Conservation (phyloP, 2,888 invertebrate species). For the Elysia crispata region DNA sequence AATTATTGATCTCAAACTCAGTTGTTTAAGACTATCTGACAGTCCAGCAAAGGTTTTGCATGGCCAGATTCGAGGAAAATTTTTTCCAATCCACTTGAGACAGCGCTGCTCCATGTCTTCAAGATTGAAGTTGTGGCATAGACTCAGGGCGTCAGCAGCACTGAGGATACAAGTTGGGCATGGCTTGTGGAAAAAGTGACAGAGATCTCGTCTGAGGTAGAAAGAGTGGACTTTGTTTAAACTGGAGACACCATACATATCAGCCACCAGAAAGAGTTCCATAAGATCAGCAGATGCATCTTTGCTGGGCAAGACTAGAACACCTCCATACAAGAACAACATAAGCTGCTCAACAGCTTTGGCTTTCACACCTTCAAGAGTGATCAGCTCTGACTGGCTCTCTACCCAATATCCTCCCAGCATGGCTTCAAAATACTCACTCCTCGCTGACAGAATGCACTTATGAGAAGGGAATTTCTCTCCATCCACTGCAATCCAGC, state of each 20-base stretch:
- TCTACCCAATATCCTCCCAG: constrained; percentile 91
- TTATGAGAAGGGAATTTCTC: constrained; percentile 62
- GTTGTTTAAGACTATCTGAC: constrained; percentile 83
- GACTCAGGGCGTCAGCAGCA: constrained; percentile 90
- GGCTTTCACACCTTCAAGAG: constrained; percentile 83
- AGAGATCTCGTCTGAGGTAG: constrained; percentile 41
- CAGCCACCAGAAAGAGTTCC: constrained; percentile 40
- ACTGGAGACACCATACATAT: constrained; percentile 39
- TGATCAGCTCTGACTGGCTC: constrained; percentile 87
- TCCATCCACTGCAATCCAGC: constrained; percentile 57
- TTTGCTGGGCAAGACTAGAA: constrained; percentile 79
- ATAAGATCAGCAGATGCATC: neutral
- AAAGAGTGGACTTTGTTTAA: constrained; percentile 35
- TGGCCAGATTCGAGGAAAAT: constrained; percentile 93
- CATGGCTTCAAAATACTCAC: constrained; percentile 92
- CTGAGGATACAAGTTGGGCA: constrained; percentile 92
- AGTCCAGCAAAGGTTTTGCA: constrained; percentile 91
- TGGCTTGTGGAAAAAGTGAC: constrained; percentile 81
- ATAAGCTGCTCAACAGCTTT: constrained; percentile 90
- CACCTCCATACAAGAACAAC: constrained; percentile 95
- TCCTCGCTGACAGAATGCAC: constrained; percentile 92
- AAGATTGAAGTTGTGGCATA: constrained; percentile 90
- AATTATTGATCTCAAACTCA: constrained; percentile 65
- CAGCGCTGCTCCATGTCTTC: constrained; percentile 92
- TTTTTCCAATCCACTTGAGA: constrained; percentile 90